These are phyloP conservation scores for Chinchilla lanigera DNA, from an alignment of 2,113 vertebrate species.

Conservation along the genomic window DNA sequence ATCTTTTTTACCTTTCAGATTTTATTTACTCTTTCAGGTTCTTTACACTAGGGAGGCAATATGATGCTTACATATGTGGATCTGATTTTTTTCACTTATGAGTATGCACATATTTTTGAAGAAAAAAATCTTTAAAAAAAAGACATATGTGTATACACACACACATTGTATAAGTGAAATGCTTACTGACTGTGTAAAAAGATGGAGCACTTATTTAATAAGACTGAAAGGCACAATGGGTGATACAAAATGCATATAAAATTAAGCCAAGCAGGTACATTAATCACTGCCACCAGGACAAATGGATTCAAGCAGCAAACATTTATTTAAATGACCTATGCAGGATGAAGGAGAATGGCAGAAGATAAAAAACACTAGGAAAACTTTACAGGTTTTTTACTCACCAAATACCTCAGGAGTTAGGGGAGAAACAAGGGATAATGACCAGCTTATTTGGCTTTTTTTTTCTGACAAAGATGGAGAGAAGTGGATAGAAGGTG, in stretches of 20 bases:
- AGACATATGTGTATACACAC: background rate
- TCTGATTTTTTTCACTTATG: no score
- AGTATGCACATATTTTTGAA: no score
- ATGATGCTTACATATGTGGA: no score
- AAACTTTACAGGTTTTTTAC: conserved; percentile 73
- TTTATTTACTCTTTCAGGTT: no score
- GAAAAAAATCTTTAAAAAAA: conserved; percentile 4
- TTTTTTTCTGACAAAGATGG: conserved; percentile 81
- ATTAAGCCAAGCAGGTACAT: conserved; percentile 86
- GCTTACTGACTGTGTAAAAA: conserved; percentile 69
- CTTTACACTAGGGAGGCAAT: no score
- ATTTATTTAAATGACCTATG: conserved; percentile 88
- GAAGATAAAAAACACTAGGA: conserved; percentile 80
- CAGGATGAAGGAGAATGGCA: conserved; percentile 80
- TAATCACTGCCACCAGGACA: conserved; percentile 87
- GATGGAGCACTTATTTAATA: conserved; percentile 83
- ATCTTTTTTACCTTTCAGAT: no score
- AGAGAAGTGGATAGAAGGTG: conserved; percentile 64
- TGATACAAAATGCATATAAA: conserved; percentile 85
- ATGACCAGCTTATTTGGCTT: conserved; percentile 68
- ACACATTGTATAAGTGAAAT: conserved; percentile 42
- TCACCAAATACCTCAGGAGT: conserved; percentile 52
- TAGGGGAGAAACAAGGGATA: conserved; percentile 52
- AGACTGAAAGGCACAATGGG: conserved; percentile 80
- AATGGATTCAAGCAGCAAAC: conserved; percentile 82